Conservation (phyloP, 1,140 invertebrate genomes). For the Tetramorium simillimum region DNA sequence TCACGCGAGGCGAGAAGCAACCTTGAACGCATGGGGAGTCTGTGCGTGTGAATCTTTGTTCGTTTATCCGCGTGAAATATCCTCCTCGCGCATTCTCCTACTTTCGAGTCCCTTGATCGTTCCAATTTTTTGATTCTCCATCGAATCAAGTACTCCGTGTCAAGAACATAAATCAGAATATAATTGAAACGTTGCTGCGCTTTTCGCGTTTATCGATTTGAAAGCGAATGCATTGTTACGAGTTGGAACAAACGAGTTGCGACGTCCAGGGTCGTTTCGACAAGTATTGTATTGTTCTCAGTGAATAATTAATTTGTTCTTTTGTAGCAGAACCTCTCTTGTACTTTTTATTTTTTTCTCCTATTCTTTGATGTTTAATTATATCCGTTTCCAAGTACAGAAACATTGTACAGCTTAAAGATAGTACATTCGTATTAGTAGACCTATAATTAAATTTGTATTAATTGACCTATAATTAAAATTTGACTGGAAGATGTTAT, state of each 20-base stretch:
- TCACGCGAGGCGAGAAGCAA: not conserved
- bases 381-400: not conserved
- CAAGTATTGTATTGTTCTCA: not conserved
- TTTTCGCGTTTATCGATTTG: not conserved
- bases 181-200: not conserved
- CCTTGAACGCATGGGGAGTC: not conserved
- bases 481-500: not conserved
- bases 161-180: too few relatives aligned
- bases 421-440: not conserved
- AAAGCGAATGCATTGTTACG: not conserved
- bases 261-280: not conserved
- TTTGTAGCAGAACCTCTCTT: not conserved
- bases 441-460: not conserved
- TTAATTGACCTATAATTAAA: not conserved
- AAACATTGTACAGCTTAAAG: not conserved
- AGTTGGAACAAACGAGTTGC: not conserved
- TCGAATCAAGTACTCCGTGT: not conserved
- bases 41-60: not conserved
- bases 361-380: not conserved
- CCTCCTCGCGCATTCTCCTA: not conserved
- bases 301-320: not conserved
- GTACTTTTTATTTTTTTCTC: not conserved
- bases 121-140: not conserved
- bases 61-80: not conserved
- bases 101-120: not conserved